Evolutionary conservation across 2,113 vertebrate species (phyloP).

Genomic region (Speoplatyrhinus poulsoni): DNA sequence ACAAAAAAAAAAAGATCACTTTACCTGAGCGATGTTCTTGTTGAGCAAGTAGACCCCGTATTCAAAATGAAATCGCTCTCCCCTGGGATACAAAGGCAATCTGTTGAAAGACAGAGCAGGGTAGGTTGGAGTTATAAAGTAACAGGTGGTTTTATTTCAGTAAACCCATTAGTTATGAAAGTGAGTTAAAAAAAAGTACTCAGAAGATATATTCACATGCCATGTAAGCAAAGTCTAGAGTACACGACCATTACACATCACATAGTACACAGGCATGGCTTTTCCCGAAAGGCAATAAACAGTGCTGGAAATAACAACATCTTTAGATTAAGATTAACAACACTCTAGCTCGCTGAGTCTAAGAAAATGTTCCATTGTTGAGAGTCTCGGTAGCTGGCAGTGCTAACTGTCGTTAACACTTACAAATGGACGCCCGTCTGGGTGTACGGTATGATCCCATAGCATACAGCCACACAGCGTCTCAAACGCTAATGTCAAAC

Average conservation of each 20-base stretch:
- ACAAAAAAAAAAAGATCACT: constrained; percentile 9
- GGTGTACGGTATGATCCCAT: constrained; percentile 32
- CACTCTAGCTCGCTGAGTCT: constrained; percentile 5
- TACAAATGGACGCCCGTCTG: constrained; percentile 21
- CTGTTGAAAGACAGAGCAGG: constrained; percentile 69
- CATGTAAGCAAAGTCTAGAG: neutral
- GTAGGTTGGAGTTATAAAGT: constrained; percentile 17
- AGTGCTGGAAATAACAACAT: constrained; percentile 6
- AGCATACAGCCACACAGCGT: constrained; percentile 4
- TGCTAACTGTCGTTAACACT: constrained; percentile 1
- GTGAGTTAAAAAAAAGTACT: neutral
- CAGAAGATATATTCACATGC: neutral
- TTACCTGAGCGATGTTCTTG: constrained; percentile 98
- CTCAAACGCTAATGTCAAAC: constrained; percentile 59
- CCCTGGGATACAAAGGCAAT: constrained; percentile 93
- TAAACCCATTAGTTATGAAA: neutral
- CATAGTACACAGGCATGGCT: neutral
- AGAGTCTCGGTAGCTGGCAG: constrained; percentile 19
- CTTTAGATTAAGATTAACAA: neutral
- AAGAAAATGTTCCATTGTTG: constrained; percentile 1
- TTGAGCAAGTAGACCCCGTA: constrained; percentile 98
- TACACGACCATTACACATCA: constrained; percentile 1
- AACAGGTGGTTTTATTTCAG: constrained; percentile 9
- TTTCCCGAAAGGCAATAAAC: constrained; percentile 24
- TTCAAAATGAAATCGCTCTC: constrained; percentile 96